A percentile compares a stretch with the other conserved stretches of the same genome.
Conservation (phyloP, 2,113 vertebrate species). For the Heloderma charlesbogerti region DNA sequence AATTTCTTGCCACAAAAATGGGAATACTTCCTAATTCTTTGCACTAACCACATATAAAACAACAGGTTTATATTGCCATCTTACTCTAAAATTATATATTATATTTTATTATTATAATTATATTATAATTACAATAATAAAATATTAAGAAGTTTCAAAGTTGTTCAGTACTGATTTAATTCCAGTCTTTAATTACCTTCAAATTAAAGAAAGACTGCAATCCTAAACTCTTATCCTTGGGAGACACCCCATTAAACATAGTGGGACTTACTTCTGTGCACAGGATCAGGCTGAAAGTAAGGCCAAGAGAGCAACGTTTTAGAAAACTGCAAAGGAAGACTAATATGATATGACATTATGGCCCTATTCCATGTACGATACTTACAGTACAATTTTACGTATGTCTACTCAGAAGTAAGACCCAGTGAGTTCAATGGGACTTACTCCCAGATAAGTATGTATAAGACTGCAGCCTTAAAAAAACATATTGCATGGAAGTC, state of each 20-base stretch:
- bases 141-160: constrained; percentile 1
- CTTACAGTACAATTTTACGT: neutral
- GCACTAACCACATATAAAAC: neutral
- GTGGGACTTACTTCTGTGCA: neutral
- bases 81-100: constrained; percentile 8
- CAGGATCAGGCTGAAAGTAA: neutral
- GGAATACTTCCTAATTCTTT: neutral
- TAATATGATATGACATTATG: neutral
- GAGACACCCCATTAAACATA: neutral
- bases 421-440: too few species aligned
- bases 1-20: constrained; percentile 4
- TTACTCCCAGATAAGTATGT: too few species aligned
- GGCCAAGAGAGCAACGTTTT: neutral
- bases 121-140: neutral
- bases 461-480: too few species aligned
- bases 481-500: too few species aligned
- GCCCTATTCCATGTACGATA: neutral
- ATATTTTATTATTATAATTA: too few species aligned
- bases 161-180: neutral
- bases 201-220: neutral
- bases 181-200: neutral
- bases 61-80: constrained; percentile 9
- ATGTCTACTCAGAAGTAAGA: too few species aligned
- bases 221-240: neutral
- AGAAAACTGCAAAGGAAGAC: neutral